Base-by-base conservation (phyloP, 2,113 vertebrate genomes). In the Solea solea region DNA sequence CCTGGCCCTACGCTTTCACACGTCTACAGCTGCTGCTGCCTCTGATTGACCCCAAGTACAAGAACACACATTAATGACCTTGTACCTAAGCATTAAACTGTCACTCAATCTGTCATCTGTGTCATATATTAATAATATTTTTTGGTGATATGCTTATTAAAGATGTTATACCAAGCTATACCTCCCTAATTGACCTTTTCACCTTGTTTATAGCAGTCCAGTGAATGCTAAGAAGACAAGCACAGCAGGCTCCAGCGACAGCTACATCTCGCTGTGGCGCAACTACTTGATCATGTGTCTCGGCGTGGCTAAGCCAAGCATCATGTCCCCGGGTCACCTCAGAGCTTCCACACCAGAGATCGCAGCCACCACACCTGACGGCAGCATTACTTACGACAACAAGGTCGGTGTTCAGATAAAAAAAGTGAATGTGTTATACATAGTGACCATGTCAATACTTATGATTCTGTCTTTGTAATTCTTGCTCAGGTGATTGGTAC, bases 241-340 rank as follows among this genome's bases (percentile, higher is more conserved):
- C 86, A 96, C 95, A 0, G 94, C 95, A 0, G 71, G 95, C 74
- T 95, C 95, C 25, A 94, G 93, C 25, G 98, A 99, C 90, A 96
- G 89, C 89, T 98, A 96, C 66, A 94, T 98, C 66, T 96, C 96
- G n/a, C 89, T 99, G 70, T 99, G 98, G 98, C 94, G 98, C 70
- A 99, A 99, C 86, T 99, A 99, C 87, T 94, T 99, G 62, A 98
- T 99, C 86, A 91, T 99, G 72, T 99, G 98, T 81, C 96, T 99
- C 44, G 97, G 97, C 34, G 97, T 99, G 16, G 97, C 97, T 66
- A 98, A 97, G 69, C 97, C 97, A 25, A 99, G 97, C 87, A 98
- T 98, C 89, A 99, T 99, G 98, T 98, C 97, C 64, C 96, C 98
- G 0, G 98, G 98, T 39, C 97, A 98, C 86, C 91, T 99, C 54